These are phyloP conservation scores for Camponotus fellah DNA, from an alignment of 2,888 invertebrate genomes.

Conservation along the genomic window DNA sequence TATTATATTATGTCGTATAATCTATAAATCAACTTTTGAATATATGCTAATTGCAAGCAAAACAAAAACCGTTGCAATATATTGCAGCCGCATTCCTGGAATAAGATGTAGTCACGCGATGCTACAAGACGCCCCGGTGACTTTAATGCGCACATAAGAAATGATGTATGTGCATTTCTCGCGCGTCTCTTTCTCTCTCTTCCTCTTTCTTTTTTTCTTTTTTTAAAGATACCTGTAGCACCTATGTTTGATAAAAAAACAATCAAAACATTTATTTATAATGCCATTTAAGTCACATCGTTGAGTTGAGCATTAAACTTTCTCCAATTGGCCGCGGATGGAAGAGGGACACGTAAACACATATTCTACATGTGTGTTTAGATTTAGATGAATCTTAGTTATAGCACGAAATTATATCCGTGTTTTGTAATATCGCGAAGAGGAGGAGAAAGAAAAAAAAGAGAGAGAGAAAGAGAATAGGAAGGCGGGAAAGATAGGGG, in stretches of 20 bases:
- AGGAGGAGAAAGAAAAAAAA: background rate
- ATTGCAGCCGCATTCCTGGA: background rate
- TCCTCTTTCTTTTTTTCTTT: background rate
- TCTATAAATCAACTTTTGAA: background rate
- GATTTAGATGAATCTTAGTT: constrained; percentile 20
- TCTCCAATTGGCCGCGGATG: constrained; percentile 25
- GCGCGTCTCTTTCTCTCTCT: background rate
- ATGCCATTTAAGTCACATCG: constrained; percentile 6
- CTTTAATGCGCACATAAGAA: constrained; percentile 42
- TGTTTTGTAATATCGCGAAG: constrained; percentile 24
- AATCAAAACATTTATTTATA: constrained; percentile 24
- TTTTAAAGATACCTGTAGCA: background rate
- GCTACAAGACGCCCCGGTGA: constrained; percentile 19
- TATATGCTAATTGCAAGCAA: background rate
- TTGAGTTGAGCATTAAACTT: constrained; percentile 23
- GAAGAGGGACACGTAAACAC: constrained; percentile 2
- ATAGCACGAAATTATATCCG: constrained; percentile 33
- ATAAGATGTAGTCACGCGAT: constrained; percentile 28
- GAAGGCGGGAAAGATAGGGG: background rate
- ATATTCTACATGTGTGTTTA: constrained; percentile 14
- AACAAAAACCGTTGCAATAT: background rate
- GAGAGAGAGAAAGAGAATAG: constrained; percentile 12
- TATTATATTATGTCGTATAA: background rate
- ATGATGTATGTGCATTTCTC: constrained; percentile 19
- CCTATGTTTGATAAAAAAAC: background rate